These are phyloP conservation scores for Falcaria lacertinaria DNA, from an alignment of 2,888 invertebrate genomes.

Conservation along the genomic window DNA sequence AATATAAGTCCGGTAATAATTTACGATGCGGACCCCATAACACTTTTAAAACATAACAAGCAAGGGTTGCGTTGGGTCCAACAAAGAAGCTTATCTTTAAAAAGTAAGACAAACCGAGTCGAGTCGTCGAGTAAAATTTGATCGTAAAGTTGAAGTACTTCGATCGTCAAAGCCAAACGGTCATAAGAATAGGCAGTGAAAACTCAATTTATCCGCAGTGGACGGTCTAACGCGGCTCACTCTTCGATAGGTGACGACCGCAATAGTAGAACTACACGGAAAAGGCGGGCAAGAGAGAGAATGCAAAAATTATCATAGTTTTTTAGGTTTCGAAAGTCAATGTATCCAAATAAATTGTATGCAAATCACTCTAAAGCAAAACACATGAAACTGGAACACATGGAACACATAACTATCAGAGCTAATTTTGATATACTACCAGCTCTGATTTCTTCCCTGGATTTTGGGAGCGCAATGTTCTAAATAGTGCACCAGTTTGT, in stretches of 20 bases:
- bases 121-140: conserved; percentile 15
- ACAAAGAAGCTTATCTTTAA: neutral
- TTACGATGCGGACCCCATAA: too few species aligned
- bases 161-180: conserved; percentile 36
- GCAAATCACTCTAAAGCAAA: neutral
- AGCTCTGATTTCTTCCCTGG: too few species aligned
- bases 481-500: too few species aligned
- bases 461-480: too few species aligned
- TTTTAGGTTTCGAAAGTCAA: neutral
- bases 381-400: too few species aligned
- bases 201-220: conserved; percentile 53
- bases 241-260: conserved; percentile 34
- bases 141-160: conserved; percentile 18
- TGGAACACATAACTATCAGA: too few species aligned
- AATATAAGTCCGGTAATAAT: too few species aligned
- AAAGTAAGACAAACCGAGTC: neutral
- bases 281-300: conserved; percentile 50
- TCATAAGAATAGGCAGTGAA: conserved; percentile 38
- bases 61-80: too few species aligned
- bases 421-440: too few species aligned
- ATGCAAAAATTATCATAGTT: conserved; percentile 30
- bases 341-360: too few species aligned
- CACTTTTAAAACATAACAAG: too few species aligned
- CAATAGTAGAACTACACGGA: conserved; percentile 50
- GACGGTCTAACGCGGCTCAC: conserved; percentile 49